Percentiles rank a stretch among this genome's conserved stretches.
Conservation (phyloP, 2,888 invertebrate species). For the Ferrisia virgata region DNA sequence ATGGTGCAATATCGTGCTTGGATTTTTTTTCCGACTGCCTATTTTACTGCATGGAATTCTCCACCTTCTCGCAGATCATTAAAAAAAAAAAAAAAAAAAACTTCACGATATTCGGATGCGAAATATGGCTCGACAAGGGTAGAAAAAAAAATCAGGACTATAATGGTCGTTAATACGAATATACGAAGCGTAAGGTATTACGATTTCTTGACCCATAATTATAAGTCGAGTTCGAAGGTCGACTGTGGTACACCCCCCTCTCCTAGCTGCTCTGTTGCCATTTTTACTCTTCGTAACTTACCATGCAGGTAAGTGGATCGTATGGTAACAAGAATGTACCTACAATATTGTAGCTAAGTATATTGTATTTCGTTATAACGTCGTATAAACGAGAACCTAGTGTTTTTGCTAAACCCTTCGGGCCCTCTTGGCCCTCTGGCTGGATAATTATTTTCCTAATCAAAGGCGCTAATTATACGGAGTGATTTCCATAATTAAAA, state of each 20-base stretch:
- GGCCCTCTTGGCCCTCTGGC: neutral
- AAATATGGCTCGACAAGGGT: neutral
- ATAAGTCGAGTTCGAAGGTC: neutral
- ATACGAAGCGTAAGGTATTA: neutral
- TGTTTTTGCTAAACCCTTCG: too few relatives aligned
- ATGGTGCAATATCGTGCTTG: neutral
- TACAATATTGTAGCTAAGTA: too few relatives aligned
- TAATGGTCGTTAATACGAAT: conserved; percentile 9
- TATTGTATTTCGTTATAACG: neutral
- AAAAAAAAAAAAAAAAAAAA: too few relatives aligned
- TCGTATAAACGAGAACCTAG: too few relatives aligned
- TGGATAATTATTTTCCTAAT: neutral
- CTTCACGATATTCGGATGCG: conserved; percentile 27
- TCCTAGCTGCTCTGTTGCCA: too few relatives aligned
- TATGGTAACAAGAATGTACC: neutral
- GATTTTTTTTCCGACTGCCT: neutral
- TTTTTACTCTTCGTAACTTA: too few relatives aligned
- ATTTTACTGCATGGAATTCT: neutral
- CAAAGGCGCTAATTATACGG: neutral
- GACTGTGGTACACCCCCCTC: neutral
- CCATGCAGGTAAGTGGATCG: too few relatives aligned
- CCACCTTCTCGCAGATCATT: neutral
- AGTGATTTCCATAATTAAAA: conserved; percentile 5
- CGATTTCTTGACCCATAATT: conserved; percentile 27
- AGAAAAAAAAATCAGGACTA: neutral